Evolutionary conservation across 2,888 invertebrate genomes (phyloP), one percentile per base, ranked within the genome.

Genomic region (Cataglyphis cursor): DNA sequence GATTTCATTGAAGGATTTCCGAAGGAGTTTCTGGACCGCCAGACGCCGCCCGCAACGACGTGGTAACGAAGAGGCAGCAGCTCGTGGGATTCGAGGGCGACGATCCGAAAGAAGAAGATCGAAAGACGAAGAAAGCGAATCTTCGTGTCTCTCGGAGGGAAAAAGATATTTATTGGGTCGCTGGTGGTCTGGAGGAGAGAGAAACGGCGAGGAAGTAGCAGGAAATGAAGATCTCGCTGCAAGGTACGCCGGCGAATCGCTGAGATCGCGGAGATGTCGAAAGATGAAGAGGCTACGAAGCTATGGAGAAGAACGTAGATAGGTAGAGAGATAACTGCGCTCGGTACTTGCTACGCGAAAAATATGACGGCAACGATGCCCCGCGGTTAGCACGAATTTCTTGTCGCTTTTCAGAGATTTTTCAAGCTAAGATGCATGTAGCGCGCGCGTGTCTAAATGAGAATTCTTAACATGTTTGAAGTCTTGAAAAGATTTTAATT

Each of bases 1-100:
- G 85, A 80, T 86, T 89, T 89, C 84, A 87, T 84, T 89, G 86
- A 87, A 87, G 84, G 82, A 89, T 89, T 72, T 82, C 85, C 81
- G 70, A 72, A 70, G 78, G n/a, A 38, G 51, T 28, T 80, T 8
- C 72, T 21, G 41, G 41, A 8, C 35, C 38, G 48, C n/a, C 28
- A 78, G 78, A 78, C 68, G 57, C 48, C 73, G 31, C 35, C 41
- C 38, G 41, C 38, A 61, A 70, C 75, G 59, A 73, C 48, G 76
- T 28, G 12, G 66, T 76, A 76, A 80, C 78, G 78, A 72, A 80
- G 78, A 80, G 59, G 54, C n/a, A 65, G 54, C 65, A 54, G 70
- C 78, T 70, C 57, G 31, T 70, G 72, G 59, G 72, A 70, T 80
- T 80, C 78, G 78, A 70, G 59, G 72, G 78, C 78, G 72, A 70